These are phyloP conservation scores for Phortica magna DNA, from an alignment of 2,888 invertebrate genomes.

Conservation along the genomic window DNA sequence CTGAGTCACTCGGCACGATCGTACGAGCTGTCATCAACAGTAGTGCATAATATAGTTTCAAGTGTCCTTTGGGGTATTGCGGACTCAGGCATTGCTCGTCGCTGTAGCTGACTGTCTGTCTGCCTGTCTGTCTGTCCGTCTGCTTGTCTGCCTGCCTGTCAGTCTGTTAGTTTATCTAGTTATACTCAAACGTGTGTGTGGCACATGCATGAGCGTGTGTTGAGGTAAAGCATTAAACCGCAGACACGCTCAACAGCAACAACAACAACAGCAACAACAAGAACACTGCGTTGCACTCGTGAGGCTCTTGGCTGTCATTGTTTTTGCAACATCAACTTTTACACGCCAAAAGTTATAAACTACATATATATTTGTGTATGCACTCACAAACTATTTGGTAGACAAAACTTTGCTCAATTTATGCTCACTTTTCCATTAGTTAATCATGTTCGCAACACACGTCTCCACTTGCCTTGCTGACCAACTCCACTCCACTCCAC, in stretches of 20 bases:
- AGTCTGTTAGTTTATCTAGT: neutral
- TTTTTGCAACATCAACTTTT: neutral
- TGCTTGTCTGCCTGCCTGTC: neutral
- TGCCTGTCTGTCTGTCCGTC: neutral
- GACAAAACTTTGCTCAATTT: neutral
- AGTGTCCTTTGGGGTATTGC: slow-evolving; percentile 17
- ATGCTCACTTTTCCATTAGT: slow-evolving; percentile 57
- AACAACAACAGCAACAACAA: no score
- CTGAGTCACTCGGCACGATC: neutral
- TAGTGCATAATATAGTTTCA: slow-evolving; percentile 8
- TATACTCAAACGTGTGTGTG: neutral
- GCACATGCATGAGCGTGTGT: neutral
- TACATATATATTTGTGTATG: neutral
- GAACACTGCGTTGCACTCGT: no score
- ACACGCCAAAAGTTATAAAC: slow-evolving; percentile 21
- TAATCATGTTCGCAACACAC: slow-evolving; percentile 56
- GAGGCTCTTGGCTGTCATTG: no score
- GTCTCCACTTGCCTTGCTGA: slow-evolving; percentile 11
- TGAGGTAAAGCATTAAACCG: neutral
- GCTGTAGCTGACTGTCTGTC: neutral
- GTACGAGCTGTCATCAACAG: slow-evolving; percentile 2
- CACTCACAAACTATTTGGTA: neutral
- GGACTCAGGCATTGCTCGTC: slow-evolving; percentile 3
- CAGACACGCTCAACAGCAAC: neutral
- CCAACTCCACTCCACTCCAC: neutral